Evolutionary conservation across 2,797 vertebrate genomes (phyloP).

Genomic region (Sternotherus odoratus): DNA sequence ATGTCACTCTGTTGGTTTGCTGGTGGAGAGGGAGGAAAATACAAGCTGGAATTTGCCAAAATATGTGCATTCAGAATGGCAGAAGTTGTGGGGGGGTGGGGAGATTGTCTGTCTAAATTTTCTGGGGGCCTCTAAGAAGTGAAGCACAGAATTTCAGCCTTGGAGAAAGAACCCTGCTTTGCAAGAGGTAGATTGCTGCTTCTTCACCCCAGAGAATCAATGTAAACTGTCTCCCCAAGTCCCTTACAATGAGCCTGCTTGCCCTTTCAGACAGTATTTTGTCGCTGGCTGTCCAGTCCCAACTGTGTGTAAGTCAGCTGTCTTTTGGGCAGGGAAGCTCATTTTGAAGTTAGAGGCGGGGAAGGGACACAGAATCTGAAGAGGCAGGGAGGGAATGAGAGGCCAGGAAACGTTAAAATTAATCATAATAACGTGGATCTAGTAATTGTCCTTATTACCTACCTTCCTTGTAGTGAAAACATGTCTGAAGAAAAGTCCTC

Average conservation of each 20-base stretch:
- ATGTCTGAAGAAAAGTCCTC: not conserved
- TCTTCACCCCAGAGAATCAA: too few relatives aligned
- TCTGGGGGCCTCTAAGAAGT: not conserved
- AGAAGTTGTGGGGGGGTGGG: not conserved
- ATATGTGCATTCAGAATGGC: not conserved
- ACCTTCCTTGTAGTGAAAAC: not conserved
- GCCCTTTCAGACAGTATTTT: not conserved
- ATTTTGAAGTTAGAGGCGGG: not conserved
- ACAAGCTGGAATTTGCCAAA: not conserved
- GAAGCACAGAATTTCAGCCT: not conserved
- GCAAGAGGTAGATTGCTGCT: too few relatives aligned
- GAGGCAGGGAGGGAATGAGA: not conserved
- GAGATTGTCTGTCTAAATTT: too few relatives aligned
- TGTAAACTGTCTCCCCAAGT: not conserved
- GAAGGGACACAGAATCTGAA: not conserved
- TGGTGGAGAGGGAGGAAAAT: not conserved
- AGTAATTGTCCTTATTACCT: not conserved
- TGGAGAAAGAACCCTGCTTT: not conserved
- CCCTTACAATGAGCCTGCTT: rapidly evolving
- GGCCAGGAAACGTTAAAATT: not conserved
- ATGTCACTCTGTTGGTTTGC: not conserved
- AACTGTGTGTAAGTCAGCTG: not conserved
- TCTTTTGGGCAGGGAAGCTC: not conserved
- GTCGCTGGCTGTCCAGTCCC: not conserved
- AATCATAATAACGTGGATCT: not conserved